Evolutionary conservation across 2,888 invertebrate species (phyloP).

Genomic region (Folsomia candida): DNA sequence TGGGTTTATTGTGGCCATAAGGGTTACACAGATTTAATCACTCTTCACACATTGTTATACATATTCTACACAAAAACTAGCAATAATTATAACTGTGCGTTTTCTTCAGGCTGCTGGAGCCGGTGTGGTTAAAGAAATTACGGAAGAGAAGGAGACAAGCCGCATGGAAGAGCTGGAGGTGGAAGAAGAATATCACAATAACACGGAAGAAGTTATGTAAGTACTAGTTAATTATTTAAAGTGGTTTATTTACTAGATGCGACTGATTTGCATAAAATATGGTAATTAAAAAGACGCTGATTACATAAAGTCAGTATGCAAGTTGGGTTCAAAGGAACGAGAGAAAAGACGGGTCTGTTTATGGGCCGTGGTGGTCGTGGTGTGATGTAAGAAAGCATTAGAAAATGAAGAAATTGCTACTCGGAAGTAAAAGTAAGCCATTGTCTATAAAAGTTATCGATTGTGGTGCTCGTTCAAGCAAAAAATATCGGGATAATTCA

Average conservation of each 20-base stretch:
- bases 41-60: no score
- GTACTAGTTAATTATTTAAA: no score
- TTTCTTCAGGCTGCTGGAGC: slow-evolving; percentile 6
- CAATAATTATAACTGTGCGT: not conserved
- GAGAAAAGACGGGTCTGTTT: no score
- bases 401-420: not conserved
- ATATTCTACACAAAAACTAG: no score
- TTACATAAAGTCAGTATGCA: no score
- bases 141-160: slow-evolving; percentile 25
- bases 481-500: slow-evolving; percentile 4
- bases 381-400: not conserved
- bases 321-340: no score
- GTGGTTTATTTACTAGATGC: no score
- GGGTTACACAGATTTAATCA: no score
- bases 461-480: not conserved
- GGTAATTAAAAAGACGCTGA: no score
- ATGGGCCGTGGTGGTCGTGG: not conserved
- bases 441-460: not conserved
- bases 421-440: not conserved
- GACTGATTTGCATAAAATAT: no score
- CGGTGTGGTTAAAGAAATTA: slow-evolving; percentile 24
- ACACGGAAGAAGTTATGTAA: slow-evolving; percentile 40
- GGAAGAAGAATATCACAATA: slow-evolving; percentile 39
- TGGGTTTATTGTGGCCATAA: no score
- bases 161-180: slow-evolving; percentile 30